Conservation (phyloP, 2,888 invertebrate species). For the Sepiola atlantica region DNA sequence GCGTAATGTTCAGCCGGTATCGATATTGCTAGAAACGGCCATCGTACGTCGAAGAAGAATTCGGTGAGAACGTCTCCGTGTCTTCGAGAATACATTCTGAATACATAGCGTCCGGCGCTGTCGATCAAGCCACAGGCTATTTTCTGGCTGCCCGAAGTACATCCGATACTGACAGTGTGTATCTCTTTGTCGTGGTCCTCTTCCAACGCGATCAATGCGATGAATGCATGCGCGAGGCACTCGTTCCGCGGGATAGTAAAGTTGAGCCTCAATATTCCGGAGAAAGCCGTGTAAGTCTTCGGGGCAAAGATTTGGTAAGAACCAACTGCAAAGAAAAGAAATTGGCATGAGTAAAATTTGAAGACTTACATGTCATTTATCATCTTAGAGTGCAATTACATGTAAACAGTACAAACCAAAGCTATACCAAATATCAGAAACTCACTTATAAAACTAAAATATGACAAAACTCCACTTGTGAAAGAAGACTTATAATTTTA, state of each 20-base stretch:
- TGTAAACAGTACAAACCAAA: no score
- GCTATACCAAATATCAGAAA: no score
- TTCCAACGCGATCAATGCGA: slow-evolving; percentile 58
- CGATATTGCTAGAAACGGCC: slow-evolving; percentile 61
- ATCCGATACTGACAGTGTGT: slow-evolving; percentile 59
- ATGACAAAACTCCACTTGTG: no score
- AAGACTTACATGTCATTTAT: not conserved
- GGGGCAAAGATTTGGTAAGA: slow-evolving; percentile 61
- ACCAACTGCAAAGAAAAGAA: slow-evolving; percentile 58
- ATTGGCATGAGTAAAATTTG: not conserved
- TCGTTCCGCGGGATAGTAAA: slow-evolving; percentile 65
- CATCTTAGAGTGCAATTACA: no score
- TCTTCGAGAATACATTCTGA: slow-evolving; percentile 63
- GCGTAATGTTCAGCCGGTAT: slow-evolving; percentile 61
- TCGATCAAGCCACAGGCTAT: slow-evolving; percentile 69
- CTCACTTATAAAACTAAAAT: no score
- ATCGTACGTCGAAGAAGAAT: slow-evolving; percentile 58
- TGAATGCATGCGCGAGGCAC: slow-evolving; percentile 63
- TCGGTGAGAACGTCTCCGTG: slow-evolving; percentile 61
- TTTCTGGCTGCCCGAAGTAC: slow-evolving; percentile 57
- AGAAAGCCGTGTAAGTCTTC: slow-evolving; percentile 63
- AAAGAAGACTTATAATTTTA: no score
- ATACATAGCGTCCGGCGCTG: slow-evolving; percentile 64
- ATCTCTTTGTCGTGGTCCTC: slow-evolving; percentile 56
- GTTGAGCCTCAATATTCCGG: slow-evolving; percentile 63